Evolutionary conservation across 1,140 invertebrate genomes (phyloP).

Genomic region (Drosophila erecta): DNA sequence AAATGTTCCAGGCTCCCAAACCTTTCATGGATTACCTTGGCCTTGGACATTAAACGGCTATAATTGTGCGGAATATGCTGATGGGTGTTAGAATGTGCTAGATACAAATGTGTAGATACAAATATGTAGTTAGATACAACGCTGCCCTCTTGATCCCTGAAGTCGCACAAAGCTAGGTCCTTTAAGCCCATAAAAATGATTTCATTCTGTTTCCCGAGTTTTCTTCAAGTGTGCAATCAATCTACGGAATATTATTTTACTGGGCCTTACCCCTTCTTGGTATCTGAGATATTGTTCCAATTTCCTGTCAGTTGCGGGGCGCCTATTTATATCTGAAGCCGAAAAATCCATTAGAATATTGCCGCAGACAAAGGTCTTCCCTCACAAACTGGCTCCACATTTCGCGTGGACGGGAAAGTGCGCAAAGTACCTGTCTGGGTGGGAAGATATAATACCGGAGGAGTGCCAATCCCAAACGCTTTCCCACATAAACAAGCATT

Average conservation of each 20-base stretch:
- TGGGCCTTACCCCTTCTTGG: constrained; percentile 9
- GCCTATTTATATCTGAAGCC: constrained; percentile 32
- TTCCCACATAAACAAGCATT: constrained; percentile 63
- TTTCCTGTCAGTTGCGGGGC: constrained; percentile 30
- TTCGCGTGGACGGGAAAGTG: constrained; percentile 7
- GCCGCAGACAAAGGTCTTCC: constrained; percentile 26
- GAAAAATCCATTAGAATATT: constrained; percentile 69
- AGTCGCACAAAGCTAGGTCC: too few species aligned
- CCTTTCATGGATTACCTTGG: background rate
- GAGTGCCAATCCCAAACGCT: constrained; percentile 30
- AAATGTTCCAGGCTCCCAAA: background rate
- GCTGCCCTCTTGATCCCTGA: too few species aligned
- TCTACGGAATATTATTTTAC: background rate
- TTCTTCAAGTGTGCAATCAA: constrained; percentile 17
- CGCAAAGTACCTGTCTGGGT: constrained; percentile 27
- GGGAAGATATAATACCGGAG: constrained; percentile 1
- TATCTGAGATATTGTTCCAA: constrained; percentile 31
- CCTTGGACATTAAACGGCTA: too few species aligned
- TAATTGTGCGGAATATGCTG: too few species aligned
- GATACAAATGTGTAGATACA: too few species aligned
- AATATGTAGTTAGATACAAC: too few species aligned
- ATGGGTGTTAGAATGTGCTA: too few species aligned
- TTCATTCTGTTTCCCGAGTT: background rate
- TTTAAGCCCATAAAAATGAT: too few species aligned
- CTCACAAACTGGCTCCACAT: background rate